Conservation (phyloP, 2,113 vertebrate genomes). For the Ondatra zibethicus region DNA sequence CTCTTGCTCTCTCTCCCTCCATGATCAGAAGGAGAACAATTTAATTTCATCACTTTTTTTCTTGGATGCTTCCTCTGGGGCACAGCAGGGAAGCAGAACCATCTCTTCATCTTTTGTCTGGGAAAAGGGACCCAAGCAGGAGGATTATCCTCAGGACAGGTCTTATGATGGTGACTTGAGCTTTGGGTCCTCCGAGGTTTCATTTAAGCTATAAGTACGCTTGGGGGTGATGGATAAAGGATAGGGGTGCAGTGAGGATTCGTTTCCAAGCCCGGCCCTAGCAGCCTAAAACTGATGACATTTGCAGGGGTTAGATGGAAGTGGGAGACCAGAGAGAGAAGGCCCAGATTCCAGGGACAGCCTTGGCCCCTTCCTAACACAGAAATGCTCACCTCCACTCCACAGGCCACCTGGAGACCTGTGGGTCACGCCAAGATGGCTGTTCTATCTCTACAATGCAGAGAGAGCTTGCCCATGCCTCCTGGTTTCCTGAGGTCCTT, state of each 20-base stretch:
- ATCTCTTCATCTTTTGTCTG: neutral
- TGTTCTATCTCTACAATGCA: neutral
- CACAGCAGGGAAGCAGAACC: neutral
- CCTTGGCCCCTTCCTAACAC: neutral
- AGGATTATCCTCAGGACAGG: neutral
- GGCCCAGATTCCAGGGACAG: neutral
- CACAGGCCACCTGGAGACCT: neutral
- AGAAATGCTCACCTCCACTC: neutral
- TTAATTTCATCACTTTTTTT: neutral
- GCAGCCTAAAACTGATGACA: neutral
- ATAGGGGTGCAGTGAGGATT: neutral
- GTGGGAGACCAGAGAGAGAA: neutral
- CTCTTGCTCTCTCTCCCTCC: neutral
- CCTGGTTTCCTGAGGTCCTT: neutral
- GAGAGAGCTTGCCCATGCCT: neutral
- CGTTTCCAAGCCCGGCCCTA: rapidly evolving
- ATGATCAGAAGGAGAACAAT: neutral
- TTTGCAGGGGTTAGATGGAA: neutral
- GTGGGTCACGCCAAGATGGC: neutral
- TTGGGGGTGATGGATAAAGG: neutral
- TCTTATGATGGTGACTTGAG: neutral
- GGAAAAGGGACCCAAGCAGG: neutral
- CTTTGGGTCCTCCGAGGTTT: neutral
- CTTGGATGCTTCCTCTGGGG: neutral
- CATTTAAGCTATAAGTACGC: neutral